Evolutionary conservation across 2,888 invertebrate genomes (phyloP), one percentile per base, ranked within the genome.

Genomic region (Micropterix aruncella): DNA sequence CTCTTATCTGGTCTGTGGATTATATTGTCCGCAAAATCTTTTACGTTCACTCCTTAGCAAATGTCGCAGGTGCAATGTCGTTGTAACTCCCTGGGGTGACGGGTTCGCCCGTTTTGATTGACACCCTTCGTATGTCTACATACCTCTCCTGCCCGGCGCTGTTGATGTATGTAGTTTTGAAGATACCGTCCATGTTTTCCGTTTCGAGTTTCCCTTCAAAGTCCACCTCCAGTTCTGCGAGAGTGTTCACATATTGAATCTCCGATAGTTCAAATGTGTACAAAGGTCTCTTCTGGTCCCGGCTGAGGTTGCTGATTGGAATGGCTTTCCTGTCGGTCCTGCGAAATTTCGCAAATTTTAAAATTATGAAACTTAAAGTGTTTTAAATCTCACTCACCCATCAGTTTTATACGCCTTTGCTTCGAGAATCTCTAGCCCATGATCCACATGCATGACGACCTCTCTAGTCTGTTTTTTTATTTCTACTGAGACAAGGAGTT

Each of bases 201-300:
- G 76, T 75, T 47, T 73, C 77, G 51, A 88, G 62, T 44, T 69
- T 73, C 0, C 85, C 85, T 46, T 71, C 71, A 55, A 81, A 87
- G 2, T 63, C 66, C 40, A 88, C 71, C 50, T 75, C 73, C 14
- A 88, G 54, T 52, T 76, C 70, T 37, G 81, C 80, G 12, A 66
- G 67, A 0, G 76, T 65, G 0, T 73, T 75, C 41, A 72, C 67
- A 2, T 73, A 65, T 3, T 82, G 57, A 9, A 63, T 56, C 47
- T 75, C 74, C 42, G 77, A 76, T 2, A 86, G 60, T 42, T 73
- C 66, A 2, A 86, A 66, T 0, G 74, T 71, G 46, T 72, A 71
- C 40, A 80, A 65, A 0, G 79, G 75, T 55, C 78, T 80, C 57
- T 78, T 80, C 2, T 72, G 64, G 19, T 78, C 66, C 42, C 43